Percentiles rank a stretch among this genome's conserved stretches.
These are phyloP conservation scores for Ochotona princeps DNA, from an alignment of 2,113 vertebrate genomes.

Conservation along the genomic window DNA sequence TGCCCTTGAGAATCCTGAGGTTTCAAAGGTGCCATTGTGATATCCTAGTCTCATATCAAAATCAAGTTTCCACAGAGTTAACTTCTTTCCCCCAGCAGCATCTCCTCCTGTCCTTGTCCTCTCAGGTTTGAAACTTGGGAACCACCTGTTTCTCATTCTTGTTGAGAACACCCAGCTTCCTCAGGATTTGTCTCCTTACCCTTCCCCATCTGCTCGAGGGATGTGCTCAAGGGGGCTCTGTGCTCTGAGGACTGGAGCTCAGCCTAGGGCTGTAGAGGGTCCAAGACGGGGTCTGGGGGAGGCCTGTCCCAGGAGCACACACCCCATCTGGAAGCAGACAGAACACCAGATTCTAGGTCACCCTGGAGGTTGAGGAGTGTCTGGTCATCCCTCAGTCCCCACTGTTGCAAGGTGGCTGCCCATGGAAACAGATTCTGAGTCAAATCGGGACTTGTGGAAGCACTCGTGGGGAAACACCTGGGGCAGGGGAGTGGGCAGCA, in stretches of 20 bases:
- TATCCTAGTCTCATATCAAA: not conserved
- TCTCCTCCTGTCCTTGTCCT: not conserved
- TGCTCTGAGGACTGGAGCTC: not conserved
- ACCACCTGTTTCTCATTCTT: not conserved
- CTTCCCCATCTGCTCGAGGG: not conserved
- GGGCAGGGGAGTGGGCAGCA: not conserved
- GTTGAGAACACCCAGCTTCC: no score
- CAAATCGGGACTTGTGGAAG: not conserved
- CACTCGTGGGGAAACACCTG: not conserved
- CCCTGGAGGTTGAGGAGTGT: not conserved
- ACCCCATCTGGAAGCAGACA: not conserved
- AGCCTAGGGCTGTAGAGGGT: not conserved
- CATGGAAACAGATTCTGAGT: not conserved
- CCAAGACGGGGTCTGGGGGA: not conserved
- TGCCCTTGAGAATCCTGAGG: not conserved
- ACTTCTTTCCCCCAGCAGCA: not conserved
- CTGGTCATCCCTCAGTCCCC: not conserved
- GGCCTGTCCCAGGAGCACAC: not conserved
- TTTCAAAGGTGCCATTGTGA: not conserved
- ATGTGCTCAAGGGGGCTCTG: not conserved
- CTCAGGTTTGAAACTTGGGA: not conserved
- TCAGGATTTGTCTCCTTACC: not conserved
- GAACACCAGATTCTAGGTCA: not conserved
- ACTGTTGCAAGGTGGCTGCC: no score
- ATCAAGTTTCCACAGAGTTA: not conserved